Evolutionary conservation across 2,797 vertebrate genomes (phyloP).

Genomic region (Bryconaethiops microstoma): DNA sequence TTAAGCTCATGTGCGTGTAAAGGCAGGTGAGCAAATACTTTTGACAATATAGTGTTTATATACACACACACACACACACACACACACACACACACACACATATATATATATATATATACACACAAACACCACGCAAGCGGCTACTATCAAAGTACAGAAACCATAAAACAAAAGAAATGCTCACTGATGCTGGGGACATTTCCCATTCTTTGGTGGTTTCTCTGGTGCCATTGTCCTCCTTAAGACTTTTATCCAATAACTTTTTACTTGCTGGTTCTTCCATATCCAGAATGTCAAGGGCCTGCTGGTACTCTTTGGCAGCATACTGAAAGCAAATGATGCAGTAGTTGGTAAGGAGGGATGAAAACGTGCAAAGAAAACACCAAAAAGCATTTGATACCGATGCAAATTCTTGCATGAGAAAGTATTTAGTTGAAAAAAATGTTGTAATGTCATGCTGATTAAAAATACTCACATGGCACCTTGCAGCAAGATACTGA

Average conservation of each 20-base stretch:
- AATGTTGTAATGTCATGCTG: background rate
- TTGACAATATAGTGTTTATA: too few species aligned
- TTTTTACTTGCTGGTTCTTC: slow-evolving; percentile 92
- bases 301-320: slow-evolving; percentile 98
- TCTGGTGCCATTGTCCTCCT: slow-evolving; percentile 84
- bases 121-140: background rate
- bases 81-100: too few species aligned
- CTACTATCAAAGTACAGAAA: too few species aligned
- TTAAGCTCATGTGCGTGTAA: too few species aligned
- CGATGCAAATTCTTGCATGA: background rate
- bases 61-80: too few species aligned
- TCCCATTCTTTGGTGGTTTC: slow-evolving; percentile 91
- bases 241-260: slow-evolving; percentile 86
- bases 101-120: too few species aligned
- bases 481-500: slow-evolving; percentile 97
- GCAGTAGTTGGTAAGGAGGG: background rate
- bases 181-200: slow-evolving; percentile 91
- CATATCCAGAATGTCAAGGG: slow-evolving; percentile 95
- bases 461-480: slow-evolving; percentile 87
- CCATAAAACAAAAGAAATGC: slow-evolving; percentile 51
- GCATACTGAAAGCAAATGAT: slow-evolving; percentile 83
- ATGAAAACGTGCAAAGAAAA: background rate
- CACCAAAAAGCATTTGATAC: background rate
- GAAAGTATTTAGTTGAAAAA: background rate
- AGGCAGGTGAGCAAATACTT: too few species aligned